Base-by-base conservation (phyloP, 2,113 vertebrate species). In the Deroptyus accipitrinus region DNA sequence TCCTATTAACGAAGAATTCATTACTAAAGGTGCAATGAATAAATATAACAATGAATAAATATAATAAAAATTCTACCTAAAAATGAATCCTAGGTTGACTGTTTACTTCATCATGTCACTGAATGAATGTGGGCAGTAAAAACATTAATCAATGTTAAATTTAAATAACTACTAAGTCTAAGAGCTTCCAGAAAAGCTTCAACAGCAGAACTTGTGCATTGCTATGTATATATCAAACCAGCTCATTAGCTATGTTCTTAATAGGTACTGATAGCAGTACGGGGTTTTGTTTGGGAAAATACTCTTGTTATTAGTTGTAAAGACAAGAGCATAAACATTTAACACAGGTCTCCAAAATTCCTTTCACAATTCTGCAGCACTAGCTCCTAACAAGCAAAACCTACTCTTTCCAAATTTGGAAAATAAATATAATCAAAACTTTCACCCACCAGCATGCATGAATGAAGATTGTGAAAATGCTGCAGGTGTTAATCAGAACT, bases 151-250 rank as follows among this genome's bases (percentile, higher is more conserved):
- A 83, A 37, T 78, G 27, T 83, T 91, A 87, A 93, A 88, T 83
- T 95, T 44, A 96, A 98, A 90, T 91, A 67, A 94, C 52, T 9
- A 86, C 73, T 54, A 68, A 88, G 22, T 74, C 88, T 86, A 97
- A 89, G 42, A 93, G 9, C 35, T 83, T 93, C 23, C 83, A 80
- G 83, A 96, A 94, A 92, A 95, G 70, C 33, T 80, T 92, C 77
- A 90, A 4, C 80, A 88, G 92, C 31, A 76, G 31, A 70, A 61
- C 49, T 77, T 91, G 46, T 25, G 68, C 28, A 44, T 44, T 85
- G 31, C 85, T 49, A 51, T 16, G 7, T 24, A 83, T 25, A 66
- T 90, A 87, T 62, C 37, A 75, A 93, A 89, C 11, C 25, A 87
- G 25, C 13, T 92, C 78, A 64, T 52, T 95, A 80, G 51, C 78